Evolutionary conservation across 2,797 vertebrate genomes (phyloP), one percentile per base, ranked within the genome.

Genomic region (Enteromius paludinosus): DNA sequence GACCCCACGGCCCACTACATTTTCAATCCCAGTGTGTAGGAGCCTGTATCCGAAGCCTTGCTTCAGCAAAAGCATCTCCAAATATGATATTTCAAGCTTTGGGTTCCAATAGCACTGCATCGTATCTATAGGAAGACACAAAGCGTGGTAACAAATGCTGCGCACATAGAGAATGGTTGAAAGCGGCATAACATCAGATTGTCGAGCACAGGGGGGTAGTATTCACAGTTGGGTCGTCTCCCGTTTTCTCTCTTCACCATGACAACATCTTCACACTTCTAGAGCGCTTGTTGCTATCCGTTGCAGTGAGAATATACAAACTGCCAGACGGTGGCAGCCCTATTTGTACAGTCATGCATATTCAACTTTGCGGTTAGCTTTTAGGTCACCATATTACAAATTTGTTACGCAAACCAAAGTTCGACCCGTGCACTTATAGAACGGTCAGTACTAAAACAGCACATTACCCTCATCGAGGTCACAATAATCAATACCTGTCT

Each of bases 221-320:
- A 89, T 90, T 88, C 90, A 86, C 81, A 85, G 88, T 87, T 89
- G 90, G 89, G 92, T 92, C 89, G 92, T 93, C 92, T 93, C 90
- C 88, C 88, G 80, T 89, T 91, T 77, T 91, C 89, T 91, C 90
- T 89, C 81, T 94, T 95, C 94, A 93, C 95, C 95, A 94, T 95
- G 94, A 95, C 93, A 95, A 95, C 94, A 92, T 83, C 76, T 93
- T 95, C 91, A 92, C 87, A 81, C 92, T 83, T 86, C 89, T 87
- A 89, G 88, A 88, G 88, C 90, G 89, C 89, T 84, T 87, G 30
- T 78, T 83, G 88, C 91, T 86, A 85, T 90, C 90, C 88, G 90
- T 86, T 68, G 83, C 81, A 23, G 74, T 81, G 82, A 73, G 83
- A 71, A 82, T 71, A 88, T 89, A 90, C 88, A 87, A 86, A 89